phyloP scores from a whole-genome alignment of 2,113 vertebrate genomes.

The Trematomus loennbergii region DNA sequence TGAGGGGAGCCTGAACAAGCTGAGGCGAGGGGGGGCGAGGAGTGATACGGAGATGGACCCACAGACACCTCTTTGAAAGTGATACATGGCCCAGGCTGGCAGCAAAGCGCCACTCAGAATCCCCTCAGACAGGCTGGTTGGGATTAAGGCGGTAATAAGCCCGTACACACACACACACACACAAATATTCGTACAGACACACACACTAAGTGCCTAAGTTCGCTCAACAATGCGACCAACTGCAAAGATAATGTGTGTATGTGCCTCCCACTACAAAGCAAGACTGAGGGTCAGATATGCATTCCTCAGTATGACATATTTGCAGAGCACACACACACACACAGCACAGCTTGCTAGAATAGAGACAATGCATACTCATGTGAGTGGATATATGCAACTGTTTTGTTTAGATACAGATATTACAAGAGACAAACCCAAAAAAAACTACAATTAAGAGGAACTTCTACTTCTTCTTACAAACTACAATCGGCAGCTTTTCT shows the following conservation, averaged over 20 bases:
- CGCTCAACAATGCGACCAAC: slow-evolving; percentile 68
- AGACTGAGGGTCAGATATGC: slow-evolving; percentile 32
- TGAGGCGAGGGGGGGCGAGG: slow-evolving; percentile 48
- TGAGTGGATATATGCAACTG: too few relatives aligned
- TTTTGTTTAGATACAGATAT: too few relatives aligned
- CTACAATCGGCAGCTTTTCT: background rate
- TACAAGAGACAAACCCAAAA: background rate
- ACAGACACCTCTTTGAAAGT: slow-evolving; percentile 83
- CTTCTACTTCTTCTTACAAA: background rate
- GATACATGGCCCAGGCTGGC: slow-evolving; percentile 77
- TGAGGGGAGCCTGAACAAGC: slow-evolving; percentile 74
- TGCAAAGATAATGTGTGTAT: slow-evolving; percentile 62
- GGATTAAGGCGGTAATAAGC: slow-evolving; percentile 75
- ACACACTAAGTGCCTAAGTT: slow-evolving; percentile 29
- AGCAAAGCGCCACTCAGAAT: slow-evolving; percentile 79
- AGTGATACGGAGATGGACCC: slow-evolving; percentile 67
- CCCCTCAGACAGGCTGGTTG: slow-evolving; percentile 75
- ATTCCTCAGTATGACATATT: slow-evolving; percentile 50
- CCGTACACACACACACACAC: slow-evolving; percentile 14
- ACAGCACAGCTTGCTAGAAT: background rate
- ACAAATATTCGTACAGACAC: background rate
- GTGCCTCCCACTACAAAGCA: slow-evolving; percentile 61
- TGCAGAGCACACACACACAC: slow-evolving; percentile 5
- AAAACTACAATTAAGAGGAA: too few relatives aligned
- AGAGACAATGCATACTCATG: background rate